Evolutionary conservation across 2,888 invertebrate genomes (phyloP).

Genomic region (Muschampia plurimacula): DNA sequence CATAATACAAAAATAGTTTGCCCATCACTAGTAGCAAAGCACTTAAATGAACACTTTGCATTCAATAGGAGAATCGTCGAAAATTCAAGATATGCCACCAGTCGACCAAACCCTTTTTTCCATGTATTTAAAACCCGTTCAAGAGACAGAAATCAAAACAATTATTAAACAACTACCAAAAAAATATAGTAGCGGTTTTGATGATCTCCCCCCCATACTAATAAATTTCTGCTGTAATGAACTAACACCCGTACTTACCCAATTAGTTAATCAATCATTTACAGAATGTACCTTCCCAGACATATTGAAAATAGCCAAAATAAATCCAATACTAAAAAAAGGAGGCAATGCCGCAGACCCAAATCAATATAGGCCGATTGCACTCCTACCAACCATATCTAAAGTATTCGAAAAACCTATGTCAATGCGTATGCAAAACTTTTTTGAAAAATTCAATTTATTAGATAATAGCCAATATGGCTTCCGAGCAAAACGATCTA

Average conservation of each 20-base stretch:
- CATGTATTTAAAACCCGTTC: no score
- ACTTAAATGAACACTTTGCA: no score
- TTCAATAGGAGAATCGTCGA: no score
- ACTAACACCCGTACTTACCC: conserved; percentile 1
- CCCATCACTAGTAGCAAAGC: no score
- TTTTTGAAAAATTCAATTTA: conserved; percentile 7
- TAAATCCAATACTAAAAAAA: background rate
- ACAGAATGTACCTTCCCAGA: conserved; percentile 5
- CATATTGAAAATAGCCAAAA: conserved; percentile 11
- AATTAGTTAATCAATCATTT: conserved; percentile 18
- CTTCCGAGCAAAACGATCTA: conserved; percentile 6
- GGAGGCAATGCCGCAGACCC: background rate
- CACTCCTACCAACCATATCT: conserved; percentile 9
- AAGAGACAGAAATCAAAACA: background rate
- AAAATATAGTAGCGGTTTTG: conserved; percentile 39
- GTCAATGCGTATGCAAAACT: background rate
- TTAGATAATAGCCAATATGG: conserved; percentile 12
- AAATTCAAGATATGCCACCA: no score
- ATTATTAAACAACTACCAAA: conserved; percentile 32
- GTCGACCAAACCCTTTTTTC: no score
- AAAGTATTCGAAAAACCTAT: conserved; percentile 19
- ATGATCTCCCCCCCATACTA: conserved; percentile 36
- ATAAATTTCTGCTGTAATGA: conserved; percentile 36
- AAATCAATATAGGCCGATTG: conserved; percentile 10
- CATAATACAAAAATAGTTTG: no score